These are phyloP conservation scores for Plectropomus leopardus DNA, from an alignment of 2,113 vertebrate genomes.

Conservation along the genomic window DNA sequence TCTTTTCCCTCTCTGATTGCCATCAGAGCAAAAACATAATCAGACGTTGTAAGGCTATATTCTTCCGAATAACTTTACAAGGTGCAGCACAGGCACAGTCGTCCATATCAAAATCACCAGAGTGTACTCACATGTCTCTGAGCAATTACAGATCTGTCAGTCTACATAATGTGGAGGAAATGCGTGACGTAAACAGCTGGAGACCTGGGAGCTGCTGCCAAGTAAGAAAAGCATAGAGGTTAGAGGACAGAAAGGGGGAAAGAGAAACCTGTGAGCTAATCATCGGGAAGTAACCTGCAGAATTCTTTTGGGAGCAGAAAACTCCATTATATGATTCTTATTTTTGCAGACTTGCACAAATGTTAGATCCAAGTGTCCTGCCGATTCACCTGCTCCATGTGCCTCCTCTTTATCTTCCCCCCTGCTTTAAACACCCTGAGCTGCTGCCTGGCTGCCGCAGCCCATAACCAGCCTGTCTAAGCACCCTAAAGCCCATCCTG, in stretches of 20 bases:
- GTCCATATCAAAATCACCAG: constrained; percentile 40
- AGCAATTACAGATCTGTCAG: constrained; percentile 79
- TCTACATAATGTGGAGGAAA: constrained; percentile 68
- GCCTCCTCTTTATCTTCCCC: constrained; percentile 35
- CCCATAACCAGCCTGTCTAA: constrained; percentile 40
- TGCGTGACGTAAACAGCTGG: constrained; percentile 57
- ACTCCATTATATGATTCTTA: not conserved
- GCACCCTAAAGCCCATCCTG: constrained; percentile 51
- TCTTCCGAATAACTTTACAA: constrained; percentile 47
- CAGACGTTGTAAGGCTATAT: constrained; percentile 41
- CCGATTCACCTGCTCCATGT: constrained; percentile 26
- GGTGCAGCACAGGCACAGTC: constrained; percentile 30
- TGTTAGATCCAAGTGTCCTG: not conserved
- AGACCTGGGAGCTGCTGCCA: constrained; percentile 41
- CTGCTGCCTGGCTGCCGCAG: constrained; percentile 27
- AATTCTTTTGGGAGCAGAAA: constrained; percentile 3
- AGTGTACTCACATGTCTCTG: constrained; percentile 56
- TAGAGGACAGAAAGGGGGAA: not conserved
- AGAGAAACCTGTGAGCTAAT: not conserved
- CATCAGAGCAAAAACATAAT: constrained; percentile 53
- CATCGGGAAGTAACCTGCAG: not conserved
- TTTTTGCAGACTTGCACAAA: constrained; percentile 22
- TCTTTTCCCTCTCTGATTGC: constrained; percentile 59
- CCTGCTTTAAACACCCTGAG: constrained; percentile 39
- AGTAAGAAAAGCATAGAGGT: constrained; percentile 31